Evolutionary conservation across 2,113 vertebrate genomes (phyloP).

Genomic region (Catagonus wagneri): DNA sequence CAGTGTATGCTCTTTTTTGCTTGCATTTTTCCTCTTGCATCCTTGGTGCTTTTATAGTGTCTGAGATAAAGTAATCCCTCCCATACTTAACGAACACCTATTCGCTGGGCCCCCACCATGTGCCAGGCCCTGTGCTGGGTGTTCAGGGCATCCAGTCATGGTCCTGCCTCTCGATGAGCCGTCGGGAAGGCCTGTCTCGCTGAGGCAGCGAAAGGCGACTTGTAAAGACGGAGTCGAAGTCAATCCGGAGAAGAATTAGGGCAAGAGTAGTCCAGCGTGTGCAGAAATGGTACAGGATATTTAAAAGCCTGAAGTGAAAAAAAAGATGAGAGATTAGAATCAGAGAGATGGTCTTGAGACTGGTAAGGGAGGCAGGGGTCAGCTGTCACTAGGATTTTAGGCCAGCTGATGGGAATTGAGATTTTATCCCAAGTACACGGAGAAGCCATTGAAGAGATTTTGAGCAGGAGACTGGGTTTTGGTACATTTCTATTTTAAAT

Average conservation of each 20-base stretch:
- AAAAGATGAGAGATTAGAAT: background rate
- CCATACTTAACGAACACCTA: background rate
- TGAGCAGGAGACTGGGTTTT: background rate
- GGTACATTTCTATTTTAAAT: background rate
- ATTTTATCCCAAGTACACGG: background rate
- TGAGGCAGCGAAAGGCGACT: no score
- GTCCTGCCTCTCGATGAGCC: background rate
- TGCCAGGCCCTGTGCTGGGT: background rate
- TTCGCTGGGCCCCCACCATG: background rate
- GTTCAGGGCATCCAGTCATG: background rate
- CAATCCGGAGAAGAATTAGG: background rate
- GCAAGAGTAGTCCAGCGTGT: background rate
- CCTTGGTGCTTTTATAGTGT: background rate
- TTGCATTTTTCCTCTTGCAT: background rate
- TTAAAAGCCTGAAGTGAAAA: background rate
- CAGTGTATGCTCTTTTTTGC: background rate
- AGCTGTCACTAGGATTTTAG: background rate
- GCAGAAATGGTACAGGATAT: background rate
- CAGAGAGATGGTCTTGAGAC: background rate
- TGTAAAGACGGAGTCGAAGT: background rate
- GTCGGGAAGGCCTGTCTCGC: background rate
- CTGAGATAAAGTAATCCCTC: background rate
- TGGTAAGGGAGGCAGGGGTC: background rate
- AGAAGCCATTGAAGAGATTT: background rate
- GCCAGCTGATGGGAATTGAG: background rate